Evolutionary conservation across 2,888 invertebrate species (phyloP).

Genomic region (Meliscaeva auricollis): DNA sequence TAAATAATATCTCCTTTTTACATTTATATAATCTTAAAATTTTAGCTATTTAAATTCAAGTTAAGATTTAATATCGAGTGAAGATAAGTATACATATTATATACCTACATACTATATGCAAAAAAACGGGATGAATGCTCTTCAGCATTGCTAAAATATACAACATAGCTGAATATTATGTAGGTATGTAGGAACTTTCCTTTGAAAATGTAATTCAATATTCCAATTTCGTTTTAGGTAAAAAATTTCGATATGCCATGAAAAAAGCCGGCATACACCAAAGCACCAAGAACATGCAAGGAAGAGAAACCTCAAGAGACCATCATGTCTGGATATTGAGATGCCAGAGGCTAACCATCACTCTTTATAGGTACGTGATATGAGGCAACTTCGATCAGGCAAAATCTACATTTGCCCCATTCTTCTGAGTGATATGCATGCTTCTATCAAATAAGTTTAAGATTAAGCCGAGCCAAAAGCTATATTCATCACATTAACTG

Average conservation of each 20-base stretch:
- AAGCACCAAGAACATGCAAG: slow-evolving; percentile 14
- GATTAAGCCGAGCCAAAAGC: not conserved
- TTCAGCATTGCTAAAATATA: too few relatives aligned
- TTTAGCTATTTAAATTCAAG: too few relatives aligned
- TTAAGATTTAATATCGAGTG: too few relatives aligned
- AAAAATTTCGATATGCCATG: slow-evolving; percentile 43
- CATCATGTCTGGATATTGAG: slow-evolving; percentile 21
- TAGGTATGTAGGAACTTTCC: too few relatives aligned
- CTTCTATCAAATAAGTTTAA: not conserved
- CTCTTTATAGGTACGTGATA: slow-evolving; percentile 18
- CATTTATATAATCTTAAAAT: too few relatives aligned
- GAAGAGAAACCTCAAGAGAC: slow-evolving; percentile 2
- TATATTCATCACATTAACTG: slow-evolving; percentile 5
- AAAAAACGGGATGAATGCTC: too few relatives aligned
- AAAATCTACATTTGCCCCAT: not conserved
- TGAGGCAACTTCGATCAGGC: not conserved
- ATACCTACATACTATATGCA: too few relatives aligned
- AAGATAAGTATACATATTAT: too few relatives aligned
- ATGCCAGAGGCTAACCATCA: slow-evolving; percentile 44
- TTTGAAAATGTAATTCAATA: slow-evolving; percentile 50
- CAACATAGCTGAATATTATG: too few relatives aligned
- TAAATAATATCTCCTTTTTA: too few relatives aligned
- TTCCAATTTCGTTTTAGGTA: slow-evolving; percentile 54
- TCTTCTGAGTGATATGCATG: not conserved
- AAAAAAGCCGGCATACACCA: slow-evolving; percentile 18